Conservation (phyloP, 2,113 vertebrate species). For the Nothoprocta pentlandii region DNA sequence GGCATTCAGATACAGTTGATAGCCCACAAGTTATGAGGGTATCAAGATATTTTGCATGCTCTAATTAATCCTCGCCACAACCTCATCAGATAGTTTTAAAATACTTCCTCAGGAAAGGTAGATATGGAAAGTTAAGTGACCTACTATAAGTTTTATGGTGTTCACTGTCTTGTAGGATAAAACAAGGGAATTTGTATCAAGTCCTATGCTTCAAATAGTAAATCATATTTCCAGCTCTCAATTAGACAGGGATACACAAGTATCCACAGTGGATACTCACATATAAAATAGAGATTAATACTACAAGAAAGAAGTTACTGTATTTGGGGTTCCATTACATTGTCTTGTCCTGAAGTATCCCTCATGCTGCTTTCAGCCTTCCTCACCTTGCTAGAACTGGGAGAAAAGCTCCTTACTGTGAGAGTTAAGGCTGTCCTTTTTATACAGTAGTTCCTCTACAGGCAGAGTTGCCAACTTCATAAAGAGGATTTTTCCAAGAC, state of each 20-base stretch:
- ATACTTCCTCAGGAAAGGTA: neutral
- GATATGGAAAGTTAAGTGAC: neutral
- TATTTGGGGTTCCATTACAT: neutral
- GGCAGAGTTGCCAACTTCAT: neutral
- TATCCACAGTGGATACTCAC: neutral
- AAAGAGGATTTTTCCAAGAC: neutral
- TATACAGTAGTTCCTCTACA: neutral
- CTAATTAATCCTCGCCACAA: neutral
- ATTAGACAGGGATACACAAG: neutral
- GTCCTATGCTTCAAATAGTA: neutral
- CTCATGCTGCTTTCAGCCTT: neutral
- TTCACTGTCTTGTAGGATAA: neutral
- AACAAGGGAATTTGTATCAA: neutral
- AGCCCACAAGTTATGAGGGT: neutral
- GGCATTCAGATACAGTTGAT: neutral
- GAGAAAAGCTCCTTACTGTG: neutral
- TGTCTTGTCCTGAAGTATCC: neutral
- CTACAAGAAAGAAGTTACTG: neutral
- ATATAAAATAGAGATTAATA: neutral
- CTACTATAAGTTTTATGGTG: neutral
- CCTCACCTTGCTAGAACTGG: neutral
- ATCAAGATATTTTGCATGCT: neutral
- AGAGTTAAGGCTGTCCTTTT: neutral
- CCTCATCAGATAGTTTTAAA: neutral
- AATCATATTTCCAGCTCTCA: neutral